Base-by-base conservation (phyloP, 2,113 vertebrate genomes). In the Oncorhynchus tshawytscha region DNA sequence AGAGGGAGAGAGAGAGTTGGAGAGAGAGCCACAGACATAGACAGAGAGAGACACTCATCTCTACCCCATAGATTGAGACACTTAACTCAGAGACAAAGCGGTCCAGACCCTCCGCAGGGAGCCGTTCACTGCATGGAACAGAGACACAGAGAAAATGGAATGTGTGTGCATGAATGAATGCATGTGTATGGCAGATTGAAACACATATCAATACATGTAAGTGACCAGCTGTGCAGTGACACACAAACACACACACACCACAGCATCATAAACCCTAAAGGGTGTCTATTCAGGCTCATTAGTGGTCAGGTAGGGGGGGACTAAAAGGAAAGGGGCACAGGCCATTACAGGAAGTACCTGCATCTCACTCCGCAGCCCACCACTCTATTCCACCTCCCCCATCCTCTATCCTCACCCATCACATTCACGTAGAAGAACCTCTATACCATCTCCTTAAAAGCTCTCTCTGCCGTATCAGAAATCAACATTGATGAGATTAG, bases 261-360 rank as follows among this genome's bases (percentile, higher is more conserved):
- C 84, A 85, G 75, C 80, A 80, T 78, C 82, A 84, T 84, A 71
- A 79, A 82, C 71, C 72, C 76, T 71, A 59, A 71, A 70, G 34
- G 45, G 70, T 75, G 73, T 79, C 80, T 82, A 76, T 79, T 76
- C 15, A 29, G 81, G 82, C 81, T 88, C 84, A 83, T 88, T 83
- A 89, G 75, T 51, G 81, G 75, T 76, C 16, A 45, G 48, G 48
- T 31, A 13, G 51, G 65, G 51, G 24, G 64, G 15, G 76, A 51
- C 31, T 70, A 34, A 49, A 27, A 49, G 66, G 70, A 68, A 54
- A 71, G 31, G 74, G 78, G 73, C 22, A 65, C 84, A 79, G 54
- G 77, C 79, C 82, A 89, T 93, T 91, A 91, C 84, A 90, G 89
- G 83, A 92, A 90, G 82, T 86, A 86, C 84, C 88, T 88, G 78